Evolutionary conservation across 2,113 vertebrate genomes (phyloP).

Genomic region (Phaethornis superciliosus): DNA sequence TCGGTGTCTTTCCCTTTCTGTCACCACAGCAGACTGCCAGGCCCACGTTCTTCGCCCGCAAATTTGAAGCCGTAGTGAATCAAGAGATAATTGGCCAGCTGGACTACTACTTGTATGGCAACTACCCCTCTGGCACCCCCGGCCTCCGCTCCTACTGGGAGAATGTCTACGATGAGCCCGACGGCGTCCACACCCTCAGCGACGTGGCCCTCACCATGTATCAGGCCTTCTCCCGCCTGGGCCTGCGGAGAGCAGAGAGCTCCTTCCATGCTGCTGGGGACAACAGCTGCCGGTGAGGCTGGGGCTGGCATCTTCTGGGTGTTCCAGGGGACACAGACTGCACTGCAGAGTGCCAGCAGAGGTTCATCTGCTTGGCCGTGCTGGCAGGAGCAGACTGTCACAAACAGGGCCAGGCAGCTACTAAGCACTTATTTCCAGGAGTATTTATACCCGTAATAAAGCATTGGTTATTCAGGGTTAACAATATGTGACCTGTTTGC

Average conservation of each 20-base stretch:
- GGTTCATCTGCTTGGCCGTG: accelerated
- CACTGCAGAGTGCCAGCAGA: accelerated
- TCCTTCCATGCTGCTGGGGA: conserved; percentile 82
- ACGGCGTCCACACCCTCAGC: conserved; percentile 84
- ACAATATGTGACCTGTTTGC: background rate
- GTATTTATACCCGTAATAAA: background rate
- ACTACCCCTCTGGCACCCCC: conserved; percentile 82
- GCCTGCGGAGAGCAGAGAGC: conserved; percentile 80
- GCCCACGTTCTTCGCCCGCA: conserved; percentile 97
- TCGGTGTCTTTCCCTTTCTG: background rate
- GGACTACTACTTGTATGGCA: conserved; percentile 91
- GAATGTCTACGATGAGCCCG: conserved; percentile 89
- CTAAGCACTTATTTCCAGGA: background rate
- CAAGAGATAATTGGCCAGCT: conserved; percentile 96
- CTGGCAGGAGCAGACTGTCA: accelerated
- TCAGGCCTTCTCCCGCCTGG: conserved; percentile 89
- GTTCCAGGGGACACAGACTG: background rate
- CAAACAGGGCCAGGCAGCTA: background rate
- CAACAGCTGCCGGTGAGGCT: conserved; percentile 89
- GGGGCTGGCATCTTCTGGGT: background rate
- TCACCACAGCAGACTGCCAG: conserved; percentile 90
- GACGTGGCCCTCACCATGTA: conserved; percentile 89
- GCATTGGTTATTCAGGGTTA: background rate
- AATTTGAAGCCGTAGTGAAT: conserved; percentile 96
- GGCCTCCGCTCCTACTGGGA: conserved; percentile 94